Base-by-base conservation (phyloP, 2,113 vertebrate genomes). In the Clupea harengus region DNA sequence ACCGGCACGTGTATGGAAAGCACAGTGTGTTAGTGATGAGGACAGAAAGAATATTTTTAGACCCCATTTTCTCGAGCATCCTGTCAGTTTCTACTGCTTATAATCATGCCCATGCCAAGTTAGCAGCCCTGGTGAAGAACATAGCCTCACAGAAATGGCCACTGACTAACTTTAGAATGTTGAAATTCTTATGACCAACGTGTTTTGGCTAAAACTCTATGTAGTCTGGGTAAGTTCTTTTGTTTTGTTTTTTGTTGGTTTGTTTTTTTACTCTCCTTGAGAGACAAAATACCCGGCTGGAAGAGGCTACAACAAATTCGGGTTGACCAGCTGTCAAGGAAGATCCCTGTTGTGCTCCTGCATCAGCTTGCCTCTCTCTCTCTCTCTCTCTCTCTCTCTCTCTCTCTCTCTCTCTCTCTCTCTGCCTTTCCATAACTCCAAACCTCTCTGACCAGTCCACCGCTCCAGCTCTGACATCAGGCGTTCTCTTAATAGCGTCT, bases 381-480 rank as follows among this genome's bases (percentile, higher is more conserved):
- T 83, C 85, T 81, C 32, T 57, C 2, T 46, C 28, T 86, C 18
- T 81, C 75, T 67, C 45, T 83, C 67, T 46, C 45, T 52, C 17
- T 8, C 45, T 50, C 25, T 20, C 57, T 49, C 18, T 28, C 0
- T 46, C 83, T 15, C 13, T 60, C 54, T 44, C 32, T 84, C 44
- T 47, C 45, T 25, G 22, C 39, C 39, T 39, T 4, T 72, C 11
- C 64, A 28, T 72, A 28, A 28, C 64, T 72, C 64, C n/a, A 22
- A 64, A 64, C 8, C 64, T 72, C 2, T 28, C 64, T 72, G n/a
- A 6, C 64, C 28, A 13, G 3, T 72, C 64, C 64, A 32, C 25
- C 25, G 1, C 64, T 32, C 25, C 28, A 32, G n/a, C 32, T 10
- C 7, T 11, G n/a, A 72, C 64, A 72, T 15, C 64, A 72, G 64